phyloP scores from a whole-genome alignment of 2,797 vertebrate genomes.

The Coreius guichenoti region DNA sequence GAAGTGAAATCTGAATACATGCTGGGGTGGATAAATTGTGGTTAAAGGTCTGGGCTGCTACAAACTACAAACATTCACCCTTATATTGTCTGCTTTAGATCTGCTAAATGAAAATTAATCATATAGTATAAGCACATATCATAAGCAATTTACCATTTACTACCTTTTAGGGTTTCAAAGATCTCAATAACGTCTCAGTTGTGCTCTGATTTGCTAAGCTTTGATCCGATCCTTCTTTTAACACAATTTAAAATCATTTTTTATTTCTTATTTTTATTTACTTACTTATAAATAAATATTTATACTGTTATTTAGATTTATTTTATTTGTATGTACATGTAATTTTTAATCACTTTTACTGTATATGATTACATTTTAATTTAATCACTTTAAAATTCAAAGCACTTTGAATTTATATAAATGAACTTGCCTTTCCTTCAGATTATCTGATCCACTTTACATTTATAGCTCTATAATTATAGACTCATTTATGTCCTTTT shows the following conservation, averaged over 20 bases:
- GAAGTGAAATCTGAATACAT: not conserved
- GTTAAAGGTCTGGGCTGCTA: not conserved
- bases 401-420: not conserved
- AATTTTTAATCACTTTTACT: not conserved
- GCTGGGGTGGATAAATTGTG: not conserved
- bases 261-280: not conserved
- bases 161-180: not conserved
- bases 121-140: not conserved
- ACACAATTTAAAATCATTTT: not conserved
- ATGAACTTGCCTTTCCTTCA: not conserved
- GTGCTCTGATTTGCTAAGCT: not conserved
- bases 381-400: not conserved
- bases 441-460: not conserved
- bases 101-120: not conserved
- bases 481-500: not conserved
- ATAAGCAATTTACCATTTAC: not conserved
- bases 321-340: not conserved
- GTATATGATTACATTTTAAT: not conserved
- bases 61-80: no score
- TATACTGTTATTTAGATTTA: not conserved
- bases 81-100: not conserved
- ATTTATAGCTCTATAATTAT: not conserved
- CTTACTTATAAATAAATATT: not conserved
- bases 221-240: not conserved
- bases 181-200: not conserved